Evolutionary conservation across 2,797 vertebrate genomes (phyloP).

Genomic region (Platalea minor): DNA sequence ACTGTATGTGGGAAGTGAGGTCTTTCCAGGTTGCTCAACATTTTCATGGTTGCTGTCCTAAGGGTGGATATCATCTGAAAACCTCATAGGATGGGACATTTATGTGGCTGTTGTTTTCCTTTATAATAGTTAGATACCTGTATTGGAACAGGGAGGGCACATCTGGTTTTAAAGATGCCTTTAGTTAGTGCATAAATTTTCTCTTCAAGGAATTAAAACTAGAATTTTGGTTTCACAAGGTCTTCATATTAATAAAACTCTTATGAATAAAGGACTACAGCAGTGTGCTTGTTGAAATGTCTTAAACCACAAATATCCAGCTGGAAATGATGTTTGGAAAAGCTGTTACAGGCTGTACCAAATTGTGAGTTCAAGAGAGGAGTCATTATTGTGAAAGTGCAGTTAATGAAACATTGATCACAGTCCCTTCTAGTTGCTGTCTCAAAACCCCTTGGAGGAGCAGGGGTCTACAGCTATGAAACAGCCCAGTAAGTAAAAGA

Average conservation of each 20-base stretch:
- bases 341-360: background rate
- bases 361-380: background rate
- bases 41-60: background rate
- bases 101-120: background rate
- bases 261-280: background rate
- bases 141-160: background rate
- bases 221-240: background rate
- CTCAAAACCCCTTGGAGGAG: background rate
- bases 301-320: background rate
- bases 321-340: background rate
- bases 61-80: background rate
- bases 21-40: background rate
- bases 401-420: background rate
- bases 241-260: background rate
- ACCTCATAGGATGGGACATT: background rate
- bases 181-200: background rate
- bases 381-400: background rate
- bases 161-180: background rate
- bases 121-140: background rate
- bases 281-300: background rate
- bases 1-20: background rate
- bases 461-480: background rate
- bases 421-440: background rate
- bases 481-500: background rate
- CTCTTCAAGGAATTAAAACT: background rate